Conservation (phyloP, 2,888 invertebrate species). For the Pherbina coryleti region DNA sequence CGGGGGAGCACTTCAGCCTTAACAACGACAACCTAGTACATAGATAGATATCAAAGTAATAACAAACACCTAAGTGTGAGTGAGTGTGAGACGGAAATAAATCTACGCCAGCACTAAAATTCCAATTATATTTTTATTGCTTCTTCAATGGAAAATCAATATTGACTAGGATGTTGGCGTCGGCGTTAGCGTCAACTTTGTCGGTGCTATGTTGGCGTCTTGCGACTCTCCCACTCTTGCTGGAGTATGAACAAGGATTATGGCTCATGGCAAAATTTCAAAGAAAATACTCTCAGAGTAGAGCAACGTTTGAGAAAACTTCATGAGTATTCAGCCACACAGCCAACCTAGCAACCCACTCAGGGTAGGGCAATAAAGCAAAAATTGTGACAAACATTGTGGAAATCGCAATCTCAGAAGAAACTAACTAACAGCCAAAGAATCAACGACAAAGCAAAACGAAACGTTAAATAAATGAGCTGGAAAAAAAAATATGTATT, state of each 20-base stretch:
- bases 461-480: slow-evolving; percentile 24
- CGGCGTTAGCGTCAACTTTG: not conserved
- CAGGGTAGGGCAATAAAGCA: too few species aligned
- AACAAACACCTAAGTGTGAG: not conserved
- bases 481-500: slow-evolving; percentile 10
- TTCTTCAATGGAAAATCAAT: slow-evolving; percentile 37
- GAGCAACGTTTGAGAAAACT: too few species aligned
- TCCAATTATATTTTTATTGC: slow-evolving; percentile 40
- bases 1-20: not conserved
- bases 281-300: too few species aligned
- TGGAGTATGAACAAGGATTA: not conserved
- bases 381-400: too few species aligned
- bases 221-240: not conserved
- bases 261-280: too few species aligned
- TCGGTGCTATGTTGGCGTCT: not conserved
- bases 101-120: slow-evolving; percentile 19
- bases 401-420: not conserved
- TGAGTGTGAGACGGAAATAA: not conserved
- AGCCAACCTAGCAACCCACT: too few species aligned
- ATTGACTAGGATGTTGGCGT: slow-evolving; percentile 17
- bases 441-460: not conserved
- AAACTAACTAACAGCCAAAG: slow-evolving; percentile 11
- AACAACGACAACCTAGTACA: not conserved
- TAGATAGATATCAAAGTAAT: not conserved
- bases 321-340: too few species aligned